Percentiles rank a stretch among this genome's conserved stretches.
phyloP scores from a whole-genome alignment of 2,113 vertebrate species.

The Piliocolobus tephrosceles region DNA sequence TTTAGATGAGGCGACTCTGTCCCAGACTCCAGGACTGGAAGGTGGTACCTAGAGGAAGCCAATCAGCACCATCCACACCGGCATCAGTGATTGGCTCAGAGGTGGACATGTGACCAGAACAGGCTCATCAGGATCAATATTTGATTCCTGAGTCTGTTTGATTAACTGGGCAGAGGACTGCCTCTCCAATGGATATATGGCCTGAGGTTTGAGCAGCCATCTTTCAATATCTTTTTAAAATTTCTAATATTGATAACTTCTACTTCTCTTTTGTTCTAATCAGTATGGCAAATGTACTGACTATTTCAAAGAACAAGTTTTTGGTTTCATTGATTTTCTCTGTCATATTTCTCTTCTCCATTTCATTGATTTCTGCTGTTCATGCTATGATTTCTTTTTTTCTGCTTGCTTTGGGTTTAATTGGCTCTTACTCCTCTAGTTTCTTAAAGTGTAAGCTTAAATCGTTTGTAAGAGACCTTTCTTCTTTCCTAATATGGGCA shows the following conservation, averaged over 20 bases:
- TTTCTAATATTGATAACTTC: background rate
- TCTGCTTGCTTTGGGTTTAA: background rate
- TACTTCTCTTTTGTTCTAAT: background rate
- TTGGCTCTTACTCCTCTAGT: background rate
- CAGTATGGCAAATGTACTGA: background rate
- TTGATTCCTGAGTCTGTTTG: background rate
- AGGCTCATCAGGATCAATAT: background rate
- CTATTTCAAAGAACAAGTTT: background rate
- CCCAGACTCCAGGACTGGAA: background rate
- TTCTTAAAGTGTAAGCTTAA: background rate
- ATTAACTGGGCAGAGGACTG: background rate
- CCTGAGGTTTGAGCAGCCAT: background rate
- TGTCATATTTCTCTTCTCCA: background rate
- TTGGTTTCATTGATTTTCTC: background rate
- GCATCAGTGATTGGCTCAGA: background rate
- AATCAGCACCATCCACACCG: too few relatives aligned
- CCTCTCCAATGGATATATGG: background rate
- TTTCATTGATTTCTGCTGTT: background rate
- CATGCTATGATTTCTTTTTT: background rate
- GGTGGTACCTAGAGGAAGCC: accelerated
- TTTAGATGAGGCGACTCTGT: background rate
- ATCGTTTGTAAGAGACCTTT: background rate
- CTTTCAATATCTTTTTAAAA: background rate
- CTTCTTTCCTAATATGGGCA: background rate
- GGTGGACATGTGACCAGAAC: background rate